Conservation (phyloP, 2,113 vertebrate genomes). For the Circaetus cinerascens region DNA sequence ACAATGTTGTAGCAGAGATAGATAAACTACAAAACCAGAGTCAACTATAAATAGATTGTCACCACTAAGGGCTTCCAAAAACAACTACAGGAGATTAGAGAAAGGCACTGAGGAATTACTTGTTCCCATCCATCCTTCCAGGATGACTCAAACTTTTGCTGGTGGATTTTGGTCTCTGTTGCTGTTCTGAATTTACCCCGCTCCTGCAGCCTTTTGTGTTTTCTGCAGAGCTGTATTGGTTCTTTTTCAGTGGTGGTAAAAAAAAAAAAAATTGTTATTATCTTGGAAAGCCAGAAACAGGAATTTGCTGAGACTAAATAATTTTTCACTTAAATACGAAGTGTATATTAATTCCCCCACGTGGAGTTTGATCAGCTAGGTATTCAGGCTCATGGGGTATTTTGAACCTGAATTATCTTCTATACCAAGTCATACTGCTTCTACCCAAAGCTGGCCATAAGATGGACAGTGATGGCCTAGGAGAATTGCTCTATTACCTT, state of each 20-base stretch:
- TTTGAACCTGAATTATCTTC: neutral
- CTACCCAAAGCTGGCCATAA: neutral
- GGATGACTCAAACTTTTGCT: neutral
- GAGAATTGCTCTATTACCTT: neutral
- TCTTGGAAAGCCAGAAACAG: neutral
- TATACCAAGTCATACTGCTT: neutral
- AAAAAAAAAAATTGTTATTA: neutral
- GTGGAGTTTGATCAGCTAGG: neutral
- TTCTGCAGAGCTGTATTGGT: neutral
- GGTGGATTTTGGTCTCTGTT: neutral
- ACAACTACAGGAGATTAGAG: neutral
- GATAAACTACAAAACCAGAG: neutral
- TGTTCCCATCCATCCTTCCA: neutral
- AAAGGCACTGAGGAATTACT: neutral
- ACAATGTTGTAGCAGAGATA: neutral
- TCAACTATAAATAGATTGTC: slow-evolving; percentile 43
- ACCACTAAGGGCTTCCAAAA: neutral
- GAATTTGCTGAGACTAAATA: neutral
- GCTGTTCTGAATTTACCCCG: neutral
- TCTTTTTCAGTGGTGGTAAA: neutral
- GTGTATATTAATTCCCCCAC: neutral
- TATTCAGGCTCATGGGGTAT: neutral
- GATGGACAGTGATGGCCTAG: neutral
- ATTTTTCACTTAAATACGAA: neutral
- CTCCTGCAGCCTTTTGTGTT: neutral